Percentiles rank a stretch among this genome's conserved stretches.
Conservation (phyloP, 1,140 invertebrate species). For the Gryllus bimaculatus region DNA sequence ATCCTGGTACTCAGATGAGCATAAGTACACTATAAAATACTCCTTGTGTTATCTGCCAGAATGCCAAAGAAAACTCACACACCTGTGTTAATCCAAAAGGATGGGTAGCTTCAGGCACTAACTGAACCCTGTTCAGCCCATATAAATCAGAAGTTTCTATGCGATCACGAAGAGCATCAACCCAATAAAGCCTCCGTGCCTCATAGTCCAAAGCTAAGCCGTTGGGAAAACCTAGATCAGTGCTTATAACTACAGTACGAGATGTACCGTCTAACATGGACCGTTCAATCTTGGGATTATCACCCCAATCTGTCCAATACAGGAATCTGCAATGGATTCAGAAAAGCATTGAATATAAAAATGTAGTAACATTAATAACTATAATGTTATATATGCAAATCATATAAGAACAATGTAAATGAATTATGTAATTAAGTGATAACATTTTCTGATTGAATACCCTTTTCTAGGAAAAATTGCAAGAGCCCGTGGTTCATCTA, state of each 20-base stretch:
- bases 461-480: conserved; percentile 67
- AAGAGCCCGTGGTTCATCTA: conserved; percentile 68
- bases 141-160: conserved; percentile 83
- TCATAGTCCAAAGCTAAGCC: conserved; percentile 81
- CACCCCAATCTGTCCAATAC: conserved; percentile 89
- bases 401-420: not conserved
- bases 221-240: conserved; percentile 79
- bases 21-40: no score
- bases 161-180: conserved; percentile 78
- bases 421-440: not conserved
- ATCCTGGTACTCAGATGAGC: no score
- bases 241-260: conserved; percentile 60
- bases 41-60: no score
- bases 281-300: conserved; percentile 72
- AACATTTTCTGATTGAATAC: conserved; percentile 30
- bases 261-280: conserved; percentile 73
- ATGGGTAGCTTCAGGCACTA: conserved; percentile 58
- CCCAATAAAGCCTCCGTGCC: conserved; percentile 73
- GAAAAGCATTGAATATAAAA: conserved; percentile 15
- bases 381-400: not conserved
- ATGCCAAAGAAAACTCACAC: conserved; percentile 19
- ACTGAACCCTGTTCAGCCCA: conserved; percentile 63
- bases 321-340: conserved; percentile 46
- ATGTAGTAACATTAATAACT: no score
- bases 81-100: conserved; percentile 68